phyloP scores from a whole-genome alignment of 1,140 invertebrate species.

The Lepidostoma basale region DNA sequence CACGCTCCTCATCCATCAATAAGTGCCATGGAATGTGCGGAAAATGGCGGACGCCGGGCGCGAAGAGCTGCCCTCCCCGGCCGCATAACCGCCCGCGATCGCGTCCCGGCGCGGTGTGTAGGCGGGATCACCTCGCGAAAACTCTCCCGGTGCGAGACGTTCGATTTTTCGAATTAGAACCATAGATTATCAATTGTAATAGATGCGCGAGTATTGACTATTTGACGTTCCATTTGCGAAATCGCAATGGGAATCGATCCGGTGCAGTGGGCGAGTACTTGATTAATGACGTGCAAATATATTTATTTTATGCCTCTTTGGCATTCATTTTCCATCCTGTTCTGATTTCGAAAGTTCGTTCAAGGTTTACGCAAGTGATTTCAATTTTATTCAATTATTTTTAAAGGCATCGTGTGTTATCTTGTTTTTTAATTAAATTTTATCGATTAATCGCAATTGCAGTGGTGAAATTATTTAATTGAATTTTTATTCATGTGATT shows the following conservation, averaged over 20 bases:
- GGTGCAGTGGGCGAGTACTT: background rate
- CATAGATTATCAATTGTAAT: background rate
- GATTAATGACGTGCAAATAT: background rate
- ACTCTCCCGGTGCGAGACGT: background rate
- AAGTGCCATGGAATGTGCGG: background rate
- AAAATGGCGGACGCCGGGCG: slow-evolving; percentile 4
- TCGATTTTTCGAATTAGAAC: background rate
- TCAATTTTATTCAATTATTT: background rate
- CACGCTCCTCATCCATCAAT: background rate
- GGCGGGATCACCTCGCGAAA: background rate
- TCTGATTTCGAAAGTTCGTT: background rate
- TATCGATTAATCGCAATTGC: too few relatives aligned
- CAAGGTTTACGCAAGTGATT: background rate
- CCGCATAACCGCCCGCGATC: slow-evolving; percentile 14
- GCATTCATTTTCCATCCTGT: background rate
- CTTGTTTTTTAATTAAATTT: background rate
- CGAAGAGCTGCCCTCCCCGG: background rate
- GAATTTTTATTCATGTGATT: too few relatives aligned
- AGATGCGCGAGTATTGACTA: background rate
- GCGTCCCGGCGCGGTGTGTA: slow-evolving; percentile 13
- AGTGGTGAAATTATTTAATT: too few relatives aligned
- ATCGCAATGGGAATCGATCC: background rate
- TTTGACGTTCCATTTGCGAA: background rate
- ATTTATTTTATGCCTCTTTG: background rate
- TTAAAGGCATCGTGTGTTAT: background rate